Conservation (phyloP, 2,113 vertebrate genomes). For the Psammodynastes pulverulentus region DNA sequence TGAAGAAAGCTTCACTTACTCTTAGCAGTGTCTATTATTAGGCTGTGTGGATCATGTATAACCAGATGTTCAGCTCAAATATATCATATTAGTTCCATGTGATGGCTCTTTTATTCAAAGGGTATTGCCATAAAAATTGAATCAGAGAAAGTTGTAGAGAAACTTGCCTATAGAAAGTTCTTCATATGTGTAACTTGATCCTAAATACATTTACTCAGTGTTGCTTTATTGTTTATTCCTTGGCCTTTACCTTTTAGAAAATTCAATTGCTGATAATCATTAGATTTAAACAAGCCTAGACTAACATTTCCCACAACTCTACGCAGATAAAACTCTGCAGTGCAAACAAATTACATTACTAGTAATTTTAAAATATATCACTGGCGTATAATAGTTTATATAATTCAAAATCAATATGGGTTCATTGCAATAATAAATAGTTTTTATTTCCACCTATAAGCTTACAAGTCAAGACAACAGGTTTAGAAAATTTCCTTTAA, state of each 20-base stretch:
- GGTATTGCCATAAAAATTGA: background rate
- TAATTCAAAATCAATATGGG: background rate
- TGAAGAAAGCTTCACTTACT: rapidly evolving
- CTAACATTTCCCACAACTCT: background rate
- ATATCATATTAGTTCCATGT: background rate
- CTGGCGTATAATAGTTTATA: background rate
- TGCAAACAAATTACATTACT: background rate
- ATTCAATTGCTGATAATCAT: background rate
- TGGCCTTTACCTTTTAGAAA: background rate
- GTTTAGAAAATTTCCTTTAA: background rate
- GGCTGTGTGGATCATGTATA: background rate
- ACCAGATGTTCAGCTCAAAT: rapidly evolving
- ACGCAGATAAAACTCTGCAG: background rate
- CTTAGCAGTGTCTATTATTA: rapidly evolving
- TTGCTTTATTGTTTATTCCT: background rate
- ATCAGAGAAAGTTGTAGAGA: background rate
- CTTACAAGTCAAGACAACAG: background rate
- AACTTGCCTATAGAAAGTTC: background rate
- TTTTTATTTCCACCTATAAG: background rate
- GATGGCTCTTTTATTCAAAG: background rate
- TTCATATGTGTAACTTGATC: background rate
- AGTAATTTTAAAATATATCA: background rate
- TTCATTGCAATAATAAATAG: background rate
- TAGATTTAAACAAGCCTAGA: background rate
- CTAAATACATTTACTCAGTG: background rate